These are phyloP conservation scores for Patiria miniata DNA, from an alignment of 35 echinoderm and acorn worm species.

Conservation along the genomic window DNA sequence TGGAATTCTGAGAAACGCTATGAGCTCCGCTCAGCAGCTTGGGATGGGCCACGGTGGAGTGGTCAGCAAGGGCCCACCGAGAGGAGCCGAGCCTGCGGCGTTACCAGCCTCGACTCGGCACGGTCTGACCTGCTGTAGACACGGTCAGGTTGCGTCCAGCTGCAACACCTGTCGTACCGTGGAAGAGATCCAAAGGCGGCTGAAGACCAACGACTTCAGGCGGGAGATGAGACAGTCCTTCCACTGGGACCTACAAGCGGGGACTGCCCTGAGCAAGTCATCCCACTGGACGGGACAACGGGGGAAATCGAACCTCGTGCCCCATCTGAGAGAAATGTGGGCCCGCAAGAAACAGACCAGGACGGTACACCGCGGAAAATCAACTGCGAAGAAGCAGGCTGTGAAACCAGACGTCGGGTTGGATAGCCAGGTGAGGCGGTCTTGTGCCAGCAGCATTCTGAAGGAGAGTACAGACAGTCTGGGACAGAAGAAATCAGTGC, in stretches of 20 bases:
- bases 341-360: neutral
- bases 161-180: slow-evolving; percentile 44
- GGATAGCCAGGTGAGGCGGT: too few species aligned
- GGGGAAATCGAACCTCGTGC: slow-evolving; percentile 12
- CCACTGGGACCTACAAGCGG: slow-evolving; percentile 48
- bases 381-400: neutral
- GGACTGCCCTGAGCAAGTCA: slow-evolving; percentile 9
- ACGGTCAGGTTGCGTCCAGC: slow-evolving; percentile 34
- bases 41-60: neutral
- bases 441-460: neutral
- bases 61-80: neutral
- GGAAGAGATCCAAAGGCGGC: slow-evolving; percentile 30
- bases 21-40: slow-evolving; percentile 17
- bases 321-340: neutral
- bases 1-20: neutral
- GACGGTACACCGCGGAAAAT: neutral
- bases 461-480: neutral
- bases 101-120: neutral
- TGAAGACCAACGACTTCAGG: slow-evolving; percentile 25
- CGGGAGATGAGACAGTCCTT: slow-evolving; percentile 35
- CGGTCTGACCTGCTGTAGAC: slow-evolving; percentile 20
- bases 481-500: slow-evolving; percentile 31
- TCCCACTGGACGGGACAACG: neutral
- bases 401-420: neutral
- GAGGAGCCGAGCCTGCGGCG: neutral